Conservation (phyloP, 2,797 vertebrate genomes). For the Cottoperca gobio region DNA sequence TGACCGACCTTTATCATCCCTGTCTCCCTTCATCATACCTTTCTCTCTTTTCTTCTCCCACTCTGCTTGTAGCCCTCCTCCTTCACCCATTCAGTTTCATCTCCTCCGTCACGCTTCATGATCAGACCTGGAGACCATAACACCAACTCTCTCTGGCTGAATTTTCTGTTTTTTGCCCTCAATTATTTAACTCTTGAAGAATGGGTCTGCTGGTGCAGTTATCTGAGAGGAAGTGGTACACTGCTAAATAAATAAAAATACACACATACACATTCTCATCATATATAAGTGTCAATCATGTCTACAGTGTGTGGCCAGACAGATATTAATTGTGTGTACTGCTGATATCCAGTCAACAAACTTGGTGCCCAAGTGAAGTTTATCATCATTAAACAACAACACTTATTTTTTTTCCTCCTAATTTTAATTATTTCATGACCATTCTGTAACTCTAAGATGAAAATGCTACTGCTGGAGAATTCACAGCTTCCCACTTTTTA, state of each 20-base stretch:
- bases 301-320: not conserved
- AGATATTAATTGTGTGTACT: not conserved
- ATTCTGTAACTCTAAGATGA: not conserved
- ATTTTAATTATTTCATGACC: not conserved
- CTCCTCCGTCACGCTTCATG: slow-evolving; percentile 37
- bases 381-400: not conserved
- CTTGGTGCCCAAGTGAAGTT: not conserved
- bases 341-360: slow-evolving; percentile 2
- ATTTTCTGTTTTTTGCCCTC: not conserved
- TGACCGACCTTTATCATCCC: slow-evolving; percentile 51
- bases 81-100: slow-evolving; percentile 35
- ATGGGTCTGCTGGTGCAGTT: not conserved
- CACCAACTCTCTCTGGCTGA: slow-evolving; percentile 11
- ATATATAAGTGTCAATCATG: not conserved
- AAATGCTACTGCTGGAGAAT: not conserved
- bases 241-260: not conserved
- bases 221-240: not conserved
- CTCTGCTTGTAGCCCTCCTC: slow-evolving; percentile 5
- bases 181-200: not conserved
- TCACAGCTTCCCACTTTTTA: not conserved
- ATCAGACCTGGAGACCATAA: slow-evolving; percentile 40
- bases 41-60: not conserved
- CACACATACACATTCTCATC: not conserved
- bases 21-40: slow-evolving; percentile 39
- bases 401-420: not conserved